Evolutionary conservation across 2,113 vertebrate genomes (phyloP).

Genomic region (Pontoporia blainvillei): DNA sequence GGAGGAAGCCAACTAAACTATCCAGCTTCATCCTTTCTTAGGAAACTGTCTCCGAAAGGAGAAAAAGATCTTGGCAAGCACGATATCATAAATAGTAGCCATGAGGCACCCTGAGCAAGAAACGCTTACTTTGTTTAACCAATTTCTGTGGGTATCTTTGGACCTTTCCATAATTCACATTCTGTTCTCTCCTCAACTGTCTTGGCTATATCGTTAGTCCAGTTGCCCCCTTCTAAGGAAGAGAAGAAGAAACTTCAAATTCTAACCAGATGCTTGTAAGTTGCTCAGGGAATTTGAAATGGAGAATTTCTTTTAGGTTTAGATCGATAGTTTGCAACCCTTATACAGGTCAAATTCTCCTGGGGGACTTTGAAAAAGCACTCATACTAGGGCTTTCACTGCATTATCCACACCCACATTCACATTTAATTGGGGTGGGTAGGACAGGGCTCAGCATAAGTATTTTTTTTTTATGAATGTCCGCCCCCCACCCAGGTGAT

Average conservation of each 20-base stretch:
- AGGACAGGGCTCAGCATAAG: neutral
- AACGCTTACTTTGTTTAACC: neutral
- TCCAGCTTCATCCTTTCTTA: neutral
- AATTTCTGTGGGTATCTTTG: neutral
- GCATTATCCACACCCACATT: neutral
- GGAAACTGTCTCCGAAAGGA: neutral
- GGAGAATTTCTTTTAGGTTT: neutral
- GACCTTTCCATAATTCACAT: neutral
- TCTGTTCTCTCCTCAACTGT: neutral
- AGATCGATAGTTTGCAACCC: neutral
- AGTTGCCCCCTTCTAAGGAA: neutral
- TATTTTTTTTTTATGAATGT: neutral
- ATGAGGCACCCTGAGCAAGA: neutral
- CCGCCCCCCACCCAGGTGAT: neutral
- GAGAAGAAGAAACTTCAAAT: neutral
- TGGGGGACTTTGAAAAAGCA: neutral
- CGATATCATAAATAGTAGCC: neutral
- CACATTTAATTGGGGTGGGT: neutral
- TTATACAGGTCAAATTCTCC: neutral
- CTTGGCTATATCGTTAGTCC: neutral
- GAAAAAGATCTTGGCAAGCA: neutral
- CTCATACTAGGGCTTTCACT: neutral
- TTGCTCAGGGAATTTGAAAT: neutral
- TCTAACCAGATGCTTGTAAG: neutral
- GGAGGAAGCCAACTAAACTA: neutral